Percentiles rank a stretch among this genome's conserved stretches.
phyloP scores from a whole-genome alignment of 2,113 vertebrate genomes.

The Spheniscus mendiculus region DNA sequence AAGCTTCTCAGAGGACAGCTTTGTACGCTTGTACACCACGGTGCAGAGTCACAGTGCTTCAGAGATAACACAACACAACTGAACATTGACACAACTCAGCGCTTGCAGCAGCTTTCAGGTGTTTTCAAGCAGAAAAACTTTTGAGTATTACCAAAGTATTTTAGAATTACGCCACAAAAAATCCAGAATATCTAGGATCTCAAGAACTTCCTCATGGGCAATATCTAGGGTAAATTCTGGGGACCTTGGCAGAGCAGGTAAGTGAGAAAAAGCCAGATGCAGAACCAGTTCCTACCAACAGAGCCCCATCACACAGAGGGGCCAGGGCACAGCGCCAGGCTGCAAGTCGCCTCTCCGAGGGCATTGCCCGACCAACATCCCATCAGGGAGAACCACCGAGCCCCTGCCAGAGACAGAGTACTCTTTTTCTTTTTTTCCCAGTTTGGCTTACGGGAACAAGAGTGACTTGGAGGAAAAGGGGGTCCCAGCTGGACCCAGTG shows the following conservation, averaged over 20 bases:
- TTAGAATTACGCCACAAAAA: neutral
- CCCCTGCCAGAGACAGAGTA: neutral
- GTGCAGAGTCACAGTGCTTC: neutral
- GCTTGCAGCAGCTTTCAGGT: neutral
- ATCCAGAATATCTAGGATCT: neutral
- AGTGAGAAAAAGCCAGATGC: neutral
- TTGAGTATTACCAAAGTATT: neutral
- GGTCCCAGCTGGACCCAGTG: too few relatives aligned
- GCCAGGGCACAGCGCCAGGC: neutral
- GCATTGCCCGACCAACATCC: neutral
- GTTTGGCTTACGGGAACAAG: neutral
- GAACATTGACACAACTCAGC: accelerated
- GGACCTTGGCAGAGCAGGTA: neutral
- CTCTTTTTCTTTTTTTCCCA: neutral
- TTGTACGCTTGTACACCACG: accelerated
- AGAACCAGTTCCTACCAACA: neutral
- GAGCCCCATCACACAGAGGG: neutral
- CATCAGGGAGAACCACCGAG: neutral
- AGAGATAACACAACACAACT: accelerated
- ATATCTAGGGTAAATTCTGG: neutral
- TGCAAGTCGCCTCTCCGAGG: neutral
- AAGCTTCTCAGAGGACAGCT: neutral
- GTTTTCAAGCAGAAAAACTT: neutral
- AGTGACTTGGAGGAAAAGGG: neutral
- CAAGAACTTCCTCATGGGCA: neutral